Evolutionary conservation across 2,113 vertebrate species (phyloP).

Genomic region (Dolichotis patagonum): DNA sequence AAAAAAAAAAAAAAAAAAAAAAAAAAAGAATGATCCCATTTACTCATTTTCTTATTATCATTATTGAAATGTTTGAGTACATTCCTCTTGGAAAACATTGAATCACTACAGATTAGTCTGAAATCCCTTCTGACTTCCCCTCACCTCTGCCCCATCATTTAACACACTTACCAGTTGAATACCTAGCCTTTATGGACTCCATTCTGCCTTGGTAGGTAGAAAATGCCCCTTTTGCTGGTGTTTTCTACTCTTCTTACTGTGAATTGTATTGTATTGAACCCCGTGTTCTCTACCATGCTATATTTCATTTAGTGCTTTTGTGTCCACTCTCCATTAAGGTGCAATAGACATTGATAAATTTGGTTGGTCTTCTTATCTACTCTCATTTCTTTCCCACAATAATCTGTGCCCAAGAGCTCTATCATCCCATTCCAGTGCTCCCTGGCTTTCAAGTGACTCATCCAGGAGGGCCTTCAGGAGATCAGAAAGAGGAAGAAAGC

Average conservation of each 20-base stretch:
- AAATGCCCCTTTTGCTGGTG: background rate
- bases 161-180: no score
- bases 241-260: no score
- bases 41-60: background rate
- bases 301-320: background rate
- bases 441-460: background rate
- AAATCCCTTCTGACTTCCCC: background rate
- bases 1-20: no score
- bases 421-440: background rate
- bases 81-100: background rate
- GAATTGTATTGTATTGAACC: rapidly evolving
- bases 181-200: background rate
- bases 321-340: background rate
- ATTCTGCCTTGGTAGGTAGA: background rate
- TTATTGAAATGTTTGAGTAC: background rate
- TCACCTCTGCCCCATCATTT: background rate
- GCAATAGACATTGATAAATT: background rate
- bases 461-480: background rate
- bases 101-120: background rate
- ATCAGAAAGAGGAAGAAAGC: background rate
- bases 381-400: background rate
- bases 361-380: no score
- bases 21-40: no score
- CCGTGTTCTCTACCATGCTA: no score
- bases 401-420: background rate